Base-by-base conservation (phyloP, 2,888 invertebrate species). In the Apomyelois bistriatella region DNA sequence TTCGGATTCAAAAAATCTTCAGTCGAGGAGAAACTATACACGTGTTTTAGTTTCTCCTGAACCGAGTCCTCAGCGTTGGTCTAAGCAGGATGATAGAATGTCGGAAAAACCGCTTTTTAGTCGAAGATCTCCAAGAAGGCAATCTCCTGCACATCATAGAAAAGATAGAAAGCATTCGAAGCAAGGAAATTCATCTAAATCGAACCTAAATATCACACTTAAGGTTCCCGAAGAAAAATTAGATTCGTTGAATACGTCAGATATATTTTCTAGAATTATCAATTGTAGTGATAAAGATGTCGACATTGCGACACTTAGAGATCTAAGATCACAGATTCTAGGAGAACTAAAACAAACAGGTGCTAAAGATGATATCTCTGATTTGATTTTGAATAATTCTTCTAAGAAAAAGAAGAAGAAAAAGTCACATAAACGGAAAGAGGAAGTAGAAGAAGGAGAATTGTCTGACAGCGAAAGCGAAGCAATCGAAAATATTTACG, bases 381-480 rank as follows among this genome's bases (percentile, higher is more conserved):
- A 90, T 60, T 74, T 88, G 48, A 82, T 90, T 63, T 65, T 89
- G 32, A 83, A n/a, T n/a, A n/a, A 85, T 62, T 86, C 89, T n/a
- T 86, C 85, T 57, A 79, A 70, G 36, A 70, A 64, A 12, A 63
- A 61, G 30, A 56, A 59, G 2, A 79, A 71, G 36, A 70, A 65
- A 15, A 63, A 61, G 17, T 55, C 59, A 1, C 32, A 55, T 10
- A 69, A 63, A 48, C 66, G 65, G 36, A 71, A 67, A 53, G 61
- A 62, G 36, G 90, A 89, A 65, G 68, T 88, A 12, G 89, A 89
- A 68, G 89, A 90, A 68, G 90, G 90, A 4, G 90, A 90, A 68
- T 58, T 90, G 41, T 88, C 89, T 8, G 90, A 90, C 52, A 88
- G 89, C 64, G 90, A 86, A 64, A 89, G 88, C 67, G 88, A 90